Evolutionary conservation across 2,113 vertebrate genomes (phyloP), one percentile per base, ranked within the genome.

Genomic region (Cinclus cinclus): DNA sequence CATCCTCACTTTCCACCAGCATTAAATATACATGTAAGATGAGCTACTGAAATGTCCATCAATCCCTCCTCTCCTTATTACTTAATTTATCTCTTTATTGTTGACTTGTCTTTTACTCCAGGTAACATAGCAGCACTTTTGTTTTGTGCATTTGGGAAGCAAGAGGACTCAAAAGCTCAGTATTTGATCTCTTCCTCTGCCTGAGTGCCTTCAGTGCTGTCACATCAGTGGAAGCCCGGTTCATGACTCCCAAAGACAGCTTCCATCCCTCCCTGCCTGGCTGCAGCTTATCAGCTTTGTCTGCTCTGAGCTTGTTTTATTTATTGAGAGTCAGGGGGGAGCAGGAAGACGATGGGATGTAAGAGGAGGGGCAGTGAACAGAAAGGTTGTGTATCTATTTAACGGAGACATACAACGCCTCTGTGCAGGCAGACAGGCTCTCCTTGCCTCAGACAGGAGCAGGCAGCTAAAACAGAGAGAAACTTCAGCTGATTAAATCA

Each of bases 1-100:
- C 83, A 67, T 33, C 71, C 55, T 83, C 55, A 17, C 79, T 83
- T 83, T 63, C 73, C 79, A 63, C 58, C n/a, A 50, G 31, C 49
- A 94, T 95, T 93, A 96, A 96, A 88, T 81, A 92, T 88, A 83
- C 64, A 95, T 95, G 80, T 24, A 33, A 88, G 71, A 93, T 27
- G 76, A 87, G 68, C 9, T 49, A 17, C 60, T 83, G 68, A 73
- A 88, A n/a, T 22, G 56, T n/a, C 93, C 85, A 88, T 90, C 91
- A 83, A 68, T 63, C 76, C 77, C 63, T 84, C n/a, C 35, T 46
- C n/a, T 80, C 59, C 65, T 69, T 83, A 83, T 80, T 80, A 52
- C 35, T 83, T 47, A 47, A 27, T 68, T 86, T 70, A 74, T 50
- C 52, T 74, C 95, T 95, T 87, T 73, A 62, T 46, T 76, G 25